Evolutionary conservation across 2,113 vertebrate genomes (phyloP).

Genomic region (Emydura subglobosa): DNA sequence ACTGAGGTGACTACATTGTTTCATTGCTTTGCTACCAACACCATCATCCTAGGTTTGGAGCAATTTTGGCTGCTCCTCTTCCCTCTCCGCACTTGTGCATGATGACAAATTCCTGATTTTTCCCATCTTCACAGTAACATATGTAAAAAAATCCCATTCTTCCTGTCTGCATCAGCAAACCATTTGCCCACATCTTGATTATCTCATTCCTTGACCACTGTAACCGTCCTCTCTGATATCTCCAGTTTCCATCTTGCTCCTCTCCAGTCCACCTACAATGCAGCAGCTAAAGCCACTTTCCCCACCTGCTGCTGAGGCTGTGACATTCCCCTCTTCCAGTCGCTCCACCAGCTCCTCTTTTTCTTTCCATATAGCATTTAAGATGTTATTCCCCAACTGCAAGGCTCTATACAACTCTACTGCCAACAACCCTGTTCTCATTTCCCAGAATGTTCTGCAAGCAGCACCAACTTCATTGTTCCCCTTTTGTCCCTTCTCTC

Average conservation of each 20-base stretch:
- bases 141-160: background rate
- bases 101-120: accelerated
- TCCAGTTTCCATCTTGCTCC: background rate
- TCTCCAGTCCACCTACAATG: background rate
- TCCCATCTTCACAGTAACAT: background rate
- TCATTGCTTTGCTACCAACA: background rate
- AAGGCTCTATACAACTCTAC: background rate
- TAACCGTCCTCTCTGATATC: background rate
- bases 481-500: background rate
- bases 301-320: accelerated
- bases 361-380: background rate
- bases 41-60: background rate
- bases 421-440: background rate
- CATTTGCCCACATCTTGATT: background rate
- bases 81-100: background rate
- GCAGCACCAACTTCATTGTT: background rate
- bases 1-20: background rate
- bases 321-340: background rate
- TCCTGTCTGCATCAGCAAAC: background rate
- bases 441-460: background rate
- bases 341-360: accelerated
- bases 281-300: accelerated
- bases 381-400: background rate
- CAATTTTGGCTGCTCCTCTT: background rate
- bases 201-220: background rate